Evolutionary conservation across 2,888 invertebrate species (phyloP), one percentile per base, ranked within the genome.

Genomic region (Chouioia cunea): DNA sequence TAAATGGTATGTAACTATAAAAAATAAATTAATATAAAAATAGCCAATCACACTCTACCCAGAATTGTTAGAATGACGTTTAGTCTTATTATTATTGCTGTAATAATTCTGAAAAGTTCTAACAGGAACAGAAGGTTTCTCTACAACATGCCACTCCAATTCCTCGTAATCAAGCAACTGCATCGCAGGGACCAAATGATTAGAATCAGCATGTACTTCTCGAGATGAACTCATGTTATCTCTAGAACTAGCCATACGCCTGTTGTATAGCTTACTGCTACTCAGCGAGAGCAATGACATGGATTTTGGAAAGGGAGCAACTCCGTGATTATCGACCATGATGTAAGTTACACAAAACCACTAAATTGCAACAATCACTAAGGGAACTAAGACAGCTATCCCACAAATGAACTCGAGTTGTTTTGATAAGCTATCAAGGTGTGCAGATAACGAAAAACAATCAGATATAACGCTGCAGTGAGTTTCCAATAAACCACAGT

Each of bases 181-280:
- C 14, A 23, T 27, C 6, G n/a, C 27, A 53, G 44, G 36, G 46
- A 46, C 20, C 23, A 22, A 50, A 44, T 46, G 10, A 57, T 43
- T 50, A 46, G 57, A 50, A 43, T 50, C 22, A 23, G 15, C 10
- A 50, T 12, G n/a, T 52, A 10, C 12, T 10, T 46, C 18, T 36
- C 14, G 10, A 20, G 22, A 36, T 10, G 16, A 53, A 16, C 14
- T 20, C 2, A 66, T 22, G 57, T 68, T 71, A 47, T 68, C 62
- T 43, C 58, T 67, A 15, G 67, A 68, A 69, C 65, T 76, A 27
- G 76, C 78, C 75, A 76, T 77, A 62, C 85, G 77, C 71, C 86
- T 78, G 18, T 79, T 70, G 75, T 82, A 86, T 48, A 86, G 78
- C 57, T 81, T 77, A 73, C 85, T 72, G n/a, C 59, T 69, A 46